Base-by-base conservation (phyloP, 2,888 invertebrate genomes). In the Tromatobia lineatoria region DNA sequence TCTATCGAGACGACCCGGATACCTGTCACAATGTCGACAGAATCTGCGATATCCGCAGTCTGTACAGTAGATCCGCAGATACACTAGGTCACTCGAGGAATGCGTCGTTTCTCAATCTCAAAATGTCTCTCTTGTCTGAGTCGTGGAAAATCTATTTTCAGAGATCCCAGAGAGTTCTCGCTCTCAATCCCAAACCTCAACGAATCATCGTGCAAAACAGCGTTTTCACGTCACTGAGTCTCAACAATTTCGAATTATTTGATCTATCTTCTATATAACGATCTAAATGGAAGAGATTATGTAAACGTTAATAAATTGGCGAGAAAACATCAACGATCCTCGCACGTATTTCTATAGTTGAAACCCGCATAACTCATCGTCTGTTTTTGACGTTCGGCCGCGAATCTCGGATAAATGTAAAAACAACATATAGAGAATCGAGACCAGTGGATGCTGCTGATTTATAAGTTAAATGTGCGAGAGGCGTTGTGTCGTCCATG, bases 131-230 rank as follows among this genome's bases (percentile, higher is more conserved):
- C 70, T 67, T 34, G 61, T 78, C 69, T 61, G 20, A 74, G 20
- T 42, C 67, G 67, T 25, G 69, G 52, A 69, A 82, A 82, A 78
- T 82, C 73, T 82, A 82, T 82, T 82, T 82, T 74, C 52, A 73
- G 29, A 34, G 1, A 1, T 6, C n/a, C 34, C 20, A 23, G 54
- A 18, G 20, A 61, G n/a, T 15, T 61, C 61, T 38, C 61, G 61
- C 20, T 20, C 61, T 64, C 34, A 18, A 64, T 42, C 20, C 38
- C 13, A 25, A 64, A 66, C 29, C 77, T 77, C 73, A 61, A 66
- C 77, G 82, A 78, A 78, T 82, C 42, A 67, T 82, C 73, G 69
- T 42, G 52, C n/a, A 54, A 66, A 57, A 64, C 64, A 64, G 38
- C 3, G 64, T 64, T 38, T 52, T 64, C 73, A 47, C 52, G 10